A percentile compares a stretch with the other conserved stretches of the same genome.
Evolutionary conservation across 2,888 invertebrate genomes (phyloP).

Genomic region (Troglohyphantes excavatus): DNA sequence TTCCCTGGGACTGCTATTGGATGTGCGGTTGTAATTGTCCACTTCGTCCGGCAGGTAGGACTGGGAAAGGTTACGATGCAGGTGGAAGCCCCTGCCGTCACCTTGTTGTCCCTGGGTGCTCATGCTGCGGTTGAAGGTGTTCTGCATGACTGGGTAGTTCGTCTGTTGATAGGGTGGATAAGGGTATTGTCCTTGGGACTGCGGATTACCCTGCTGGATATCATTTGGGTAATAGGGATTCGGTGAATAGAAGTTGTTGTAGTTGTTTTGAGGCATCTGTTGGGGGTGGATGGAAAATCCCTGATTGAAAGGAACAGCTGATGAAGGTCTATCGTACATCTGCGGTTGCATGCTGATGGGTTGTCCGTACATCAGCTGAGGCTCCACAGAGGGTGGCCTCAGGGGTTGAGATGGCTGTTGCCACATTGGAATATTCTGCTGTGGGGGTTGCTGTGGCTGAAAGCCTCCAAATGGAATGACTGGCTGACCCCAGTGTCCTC

Average conservation of each 20-base stretch:
- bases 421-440: constrained; percentile 85
- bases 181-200: constrained; percentile 43
- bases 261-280: constrained; percentile 49
- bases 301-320: constrained; percentile 69
- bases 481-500: constrained; percentile 80
- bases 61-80: constrained; percentile 62
- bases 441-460: constrained; percentile 86
- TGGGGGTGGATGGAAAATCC: constrained; percentile 76
- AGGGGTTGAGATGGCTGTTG: constrained; percentile 66
- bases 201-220: constrained; percentile 13
- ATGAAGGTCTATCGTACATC: constrained; percentile 68
- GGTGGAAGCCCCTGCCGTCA: constrained; percentile 64
- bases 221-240: constrained; percentile 65
- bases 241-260: constrained; percentile 53
- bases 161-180: constrained; percentile 62
- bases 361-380: constrained; percentile 89
- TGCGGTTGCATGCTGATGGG: constrained; percentile 68
- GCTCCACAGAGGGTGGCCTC: constrained; percentile 87
- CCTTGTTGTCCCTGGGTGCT: neutral
- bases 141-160: constrained; percentile 69
- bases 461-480: constrained; percentile 85
- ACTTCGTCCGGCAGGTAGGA: constrained; percentile 41
- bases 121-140: constrained; percentile 43
- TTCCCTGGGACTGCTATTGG: constrained; percentile 27
- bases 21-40: constrained; percentile 44